Conservation (phyloP, 2,888 invertebrate genomes). For the Cephus nigrinus region DNA sequence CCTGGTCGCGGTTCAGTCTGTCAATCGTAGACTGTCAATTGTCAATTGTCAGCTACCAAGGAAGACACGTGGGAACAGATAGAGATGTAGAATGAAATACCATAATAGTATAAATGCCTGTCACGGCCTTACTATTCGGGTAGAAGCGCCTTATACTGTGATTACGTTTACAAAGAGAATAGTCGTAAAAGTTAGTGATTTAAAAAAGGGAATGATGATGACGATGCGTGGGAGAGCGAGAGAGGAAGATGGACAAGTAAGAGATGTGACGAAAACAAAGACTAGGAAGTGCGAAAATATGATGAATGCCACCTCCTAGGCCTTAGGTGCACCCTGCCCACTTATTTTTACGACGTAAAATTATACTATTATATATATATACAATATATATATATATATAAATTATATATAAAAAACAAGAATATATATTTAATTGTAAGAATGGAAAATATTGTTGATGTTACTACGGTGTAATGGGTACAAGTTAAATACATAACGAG, state of each 20-base stretch:
- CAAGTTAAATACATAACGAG: conserved; percentile 57
- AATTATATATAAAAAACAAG: conserved; percentile 40
- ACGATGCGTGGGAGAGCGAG: not conserved
- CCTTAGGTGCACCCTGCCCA: conserved; percentile 13
- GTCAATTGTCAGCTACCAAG: not conserved
- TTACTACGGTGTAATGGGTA: conserved; percentile 63
- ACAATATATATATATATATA: conserved; percentile 36
- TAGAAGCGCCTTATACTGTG: conserved; percentile 60
- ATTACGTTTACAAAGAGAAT: conserved; percentile 58
- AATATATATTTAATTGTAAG: conserved; percentile 29
- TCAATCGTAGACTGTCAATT: not conserved
- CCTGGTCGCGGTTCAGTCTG: not conserved
- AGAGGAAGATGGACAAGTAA: not conserved
- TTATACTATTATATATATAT: conserved; percentile 34
- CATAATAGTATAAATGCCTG: not conserved
- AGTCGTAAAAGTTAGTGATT: conserved; percentile 47
- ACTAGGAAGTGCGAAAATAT: conserved; percentile 47
- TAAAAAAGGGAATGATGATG: conserved; percentile 18
- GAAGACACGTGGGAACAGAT: not conserved
- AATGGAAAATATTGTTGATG: conserved; percentile 52
- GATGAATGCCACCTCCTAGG: conserved; percentile 44
- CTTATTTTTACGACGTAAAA: conserved; percentile 43
- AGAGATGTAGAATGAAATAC: not conserved
- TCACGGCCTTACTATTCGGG: conserved; percentile 27
- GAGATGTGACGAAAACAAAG: not conserved